Evolutionary conservation across 2,113 vertebrate species (phyloP).

Genomic region (Pseudonaja textilis): DNA sequence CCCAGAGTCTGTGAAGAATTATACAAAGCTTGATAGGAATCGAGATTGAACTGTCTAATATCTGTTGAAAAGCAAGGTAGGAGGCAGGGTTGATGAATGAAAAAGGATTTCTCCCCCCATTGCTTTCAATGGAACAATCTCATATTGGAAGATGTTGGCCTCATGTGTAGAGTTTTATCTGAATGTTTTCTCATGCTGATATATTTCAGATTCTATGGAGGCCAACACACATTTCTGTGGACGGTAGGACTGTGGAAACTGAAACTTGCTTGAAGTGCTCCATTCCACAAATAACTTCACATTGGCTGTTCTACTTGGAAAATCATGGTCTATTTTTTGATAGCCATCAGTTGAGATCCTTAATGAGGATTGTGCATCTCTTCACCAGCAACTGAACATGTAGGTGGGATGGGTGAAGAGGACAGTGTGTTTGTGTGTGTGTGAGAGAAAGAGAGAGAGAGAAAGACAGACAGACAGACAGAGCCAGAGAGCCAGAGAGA

Average conservation of each 20-base stretch:
- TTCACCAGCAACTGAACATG: neutral
- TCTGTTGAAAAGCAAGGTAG: neutral
- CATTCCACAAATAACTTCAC: neutral
- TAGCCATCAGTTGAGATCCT: neutral
- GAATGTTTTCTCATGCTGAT: neutral
- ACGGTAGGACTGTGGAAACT: neutral
- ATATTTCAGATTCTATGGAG: neutral
- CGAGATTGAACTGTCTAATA: neutral
- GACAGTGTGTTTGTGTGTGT: neutral
- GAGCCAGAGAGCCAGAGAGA: too few relatives aligned
- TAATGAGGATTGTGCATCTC: neutral
- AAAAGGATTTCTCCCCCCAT: neutral
- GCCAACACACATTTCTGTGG: neutral
- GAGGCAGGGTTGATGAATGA: too few relatives aligned
- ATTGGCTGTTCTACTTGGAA: neutral
- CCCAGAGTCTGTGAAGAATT: neutral
- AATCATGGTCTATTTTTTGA: neutral
- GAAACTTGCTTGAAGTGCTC: neutral
- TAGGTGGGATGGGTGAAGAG: neutral
- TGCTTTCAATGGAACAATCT: neutral
- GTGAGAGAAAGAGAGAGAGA: too few relatives aligned
- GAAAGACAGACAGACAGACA: too few relatives aligned
- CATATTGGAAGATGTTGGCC: neutral
- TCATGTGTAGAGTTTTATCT: neutral
- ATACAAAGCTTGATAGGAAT: neutral